Evolutionary conservation across 1,140 invertebrate species (phyloP).

Genomic region (Pseudachorutes palmiensis): DNA sequence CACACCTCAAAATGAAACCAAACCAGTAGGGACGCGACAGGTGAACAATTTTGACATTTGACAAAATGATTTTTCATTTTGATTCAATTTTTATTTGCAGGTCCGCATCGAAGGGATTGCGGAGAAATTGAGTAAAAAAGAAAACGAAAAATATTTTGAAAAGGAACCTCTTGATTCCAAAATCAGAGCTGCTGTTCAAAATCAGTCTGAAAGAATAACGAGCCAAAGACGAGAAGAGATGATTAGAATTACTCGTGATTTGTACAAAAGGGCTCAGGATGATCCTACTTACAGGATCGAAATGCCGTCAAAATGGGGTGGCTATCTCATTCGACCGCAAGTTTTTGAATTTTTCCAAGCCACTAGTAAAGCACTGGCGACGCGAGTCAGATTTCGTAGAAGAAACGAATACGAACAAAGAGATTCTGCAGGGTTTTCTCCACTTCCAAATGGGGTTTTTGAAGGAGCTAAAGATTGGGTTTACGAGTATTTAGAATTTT

Average conservation of each 20-base stretch:
- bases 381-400: neutral
- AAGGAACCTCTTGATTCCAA: neutral
- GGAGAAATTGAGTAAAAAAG: neutral
- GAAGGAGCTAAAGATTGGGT: neutral
- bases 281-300: neutral
- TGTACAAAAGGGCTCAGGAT: neutral
- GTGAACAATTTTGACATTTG: neutral
- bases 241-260: neutral
- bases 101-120: conserved; percentile 4
- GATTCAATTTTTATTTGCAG: conserved; percentile 1
- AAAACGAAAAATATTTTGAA: conserved; percentile 7
- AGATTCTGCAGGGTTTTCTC: neutral
- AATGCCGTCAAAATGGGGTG: neutral
- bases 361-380: neutral
- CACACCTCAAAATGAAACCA: neutral
- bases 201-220: neutral
- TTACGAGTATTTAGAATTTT: conserved; percentile 12
- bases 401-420: neutral
- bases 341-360: neutral
- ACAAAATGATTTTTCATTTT: neutral
- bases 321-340: neutral
- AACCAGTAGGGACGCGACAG: neutral
- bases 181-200: neutral
- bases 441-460: neutral
- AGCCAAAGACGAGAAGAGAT: neutral